Evolutionary conservation across 2,113 vertebrate species (phyloP), one percentile per base, ranked within the genome.

Genomic region (Acrocephalus kingi): DNA sequence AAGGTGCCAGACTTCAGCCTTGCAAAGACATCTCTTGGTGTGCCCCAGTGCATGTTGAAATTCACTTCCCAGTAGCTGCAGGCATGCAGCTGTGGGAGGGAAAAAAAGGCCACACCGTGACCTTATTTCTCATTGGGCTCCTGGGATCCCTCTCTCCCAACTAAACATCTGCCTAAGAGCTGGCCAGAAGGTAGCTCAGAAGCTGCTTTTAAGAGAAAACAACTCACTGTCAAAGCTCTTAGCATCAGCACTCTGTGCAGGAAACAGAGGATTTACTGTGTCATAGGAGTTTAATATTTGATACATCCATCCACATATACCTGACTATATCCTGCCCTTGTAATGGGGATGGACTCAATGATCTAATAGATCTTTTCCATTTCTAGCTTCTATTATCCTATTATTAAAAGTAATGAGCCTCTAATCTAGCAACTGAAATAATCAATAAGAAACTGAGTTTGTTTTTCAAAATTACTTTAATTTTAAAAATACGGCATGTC

Each of bases 391-490:
- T 92, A 88, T 91, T 92, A 98, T 86, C 87, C 61, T 82, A 93
- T 95, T 97, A 98, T 97, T 97, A 97, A 98, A 98, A 97, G 96
- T 95, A 97, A 97, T 97, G 95, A 97, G 92, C 41, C 89, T 97
- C 87, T 97, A 97, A 97, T 96, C 97, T 97, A 97, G 96, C 97
- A 98, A 97, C 97, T 95, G 96, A 97, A 90, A 94, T 97, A 97
- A 98, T 98, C 98, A 97, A 98, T 98, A 98, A 96, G 96, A 97
- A 97, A 97, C 90, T 45, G 75, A 94, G 94, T 96, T 97, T 94
- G 96, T 94, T 98, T 97, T 97, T 96, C 84, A 89, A 94, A 97
- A 97, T 97, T 96, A 93, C 96, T 97, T 97, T 98, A 98, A 97
- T 98, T 97, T 98, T 91, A 83, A 96, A 97, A 98, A 98, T 97